Conservation (phyloP, 2,888 invertebrate genomes). For the Phaonia tiefii region DNA sequence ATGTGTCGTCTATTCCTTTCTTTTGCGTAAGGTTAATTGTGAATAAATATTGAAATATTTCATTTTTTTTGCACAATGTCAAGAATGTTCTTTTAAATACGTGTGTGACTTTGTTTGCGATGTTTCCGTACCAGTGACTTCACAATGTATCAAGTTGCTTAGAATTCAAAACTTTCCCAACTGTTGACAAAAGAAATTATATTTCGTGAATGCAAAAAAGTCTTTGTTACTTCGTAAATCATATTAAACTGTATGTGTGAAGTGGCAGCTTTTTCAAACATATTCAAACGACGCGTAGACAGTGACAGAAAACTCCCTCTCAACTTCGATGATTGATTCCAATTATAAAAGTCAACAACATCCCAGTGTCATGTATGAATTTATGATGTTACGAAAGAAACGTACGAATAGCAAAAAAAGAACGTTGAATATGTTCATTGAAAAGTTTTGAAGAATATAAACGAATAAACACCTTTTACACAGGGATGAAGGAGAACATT, state of each 20-base stretch:
- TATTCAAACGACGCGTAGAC: no score
- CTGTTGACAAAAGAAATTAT: conserved; percentile 45
- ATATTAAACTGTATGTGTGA: neutral
- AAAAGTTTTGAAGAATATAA: neutral
- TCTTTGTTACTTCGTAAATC: conserved; percentile 32
- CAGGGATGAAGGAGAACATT: neutral
- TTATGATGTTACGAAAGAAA: conserved; percentile 7
- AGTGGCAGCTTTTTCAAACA: no score
- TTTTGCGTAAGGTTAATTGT: neutral
- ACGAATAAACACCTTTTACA: neutral
- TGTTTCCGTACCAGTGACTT: neutral
- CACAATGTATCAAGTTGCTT: neutral
- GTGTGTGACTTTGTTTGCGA: neutral
- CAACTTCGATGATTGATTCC: conserved; percentile 50
- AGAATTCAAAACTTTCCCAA: conserved; percentile 26
- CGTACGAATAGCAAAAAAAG: conserved; percentile 3
- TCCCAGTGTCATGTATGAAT: conserved; percentile 15
- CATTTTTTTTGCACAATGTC: neutral
- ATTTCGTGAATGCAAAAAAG: conserved; percentile 32
- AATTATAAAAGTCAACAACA: conserved; percentile 46
- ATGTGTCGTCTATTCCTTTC: conserved; percentile 1
- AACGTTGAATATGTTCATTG: conserved; percentile 22
- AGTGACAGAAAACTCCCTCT: neutral
- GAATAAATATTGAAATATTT: conserved; percentile 2
- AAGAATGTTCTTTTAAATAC: neutral